phyloP scores from a whole-genome alignment of 2,888 invertebrate species.

The Labia minor region DNA sequence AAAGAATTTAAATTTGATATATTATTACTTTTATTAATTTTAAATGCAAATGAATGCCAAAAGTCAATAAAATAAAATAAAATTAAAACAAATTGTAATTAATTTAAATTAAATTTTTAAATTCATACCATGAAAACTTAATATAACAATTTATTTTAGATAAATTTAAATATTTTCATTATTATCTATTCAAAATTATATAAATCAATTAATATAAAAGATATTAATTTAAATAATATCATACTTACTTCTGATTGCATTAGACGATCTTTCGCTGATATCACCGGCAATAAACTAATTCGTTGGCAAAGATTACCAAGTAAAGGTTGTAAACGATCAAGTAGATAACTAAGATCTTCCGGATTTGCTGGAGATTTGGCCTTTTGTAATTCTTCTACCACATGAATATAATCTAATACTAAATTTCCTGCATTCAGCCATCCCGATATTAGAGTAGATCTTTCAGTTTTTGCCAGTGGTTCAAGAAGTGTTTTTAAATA shows the following conservation, averaged over 20 bases:
- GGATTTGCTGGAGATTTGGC: background rate
- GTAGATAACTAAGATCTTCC: slow-evolving; percentile 32
- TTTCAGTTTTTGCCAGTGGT: slow-evolving; percentile 46
- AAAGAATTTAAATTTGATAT: too few species aligned
- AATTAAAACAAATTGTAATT: too few species aligned
- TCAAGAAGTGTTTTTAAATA: slow-evolving; percentile 51
- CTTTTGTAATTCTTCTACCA: slow-evolving; percentile 41
- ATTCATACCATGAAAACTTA: too few species aligned
- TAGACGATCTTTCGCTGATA: slow-evolving; percentile 43
- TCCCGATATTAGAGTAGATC: slow-evolving; percentile 48
- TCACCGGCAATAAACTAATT: slow-evolving; percentile 40
- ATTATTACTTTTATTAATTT: too few species aligned
- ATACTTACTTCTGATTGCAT: background rate
- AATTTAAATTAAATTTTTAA: too few species aligned
- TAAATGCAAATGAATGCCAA: too few species aligned
- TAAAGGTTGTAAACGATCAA: slow-evolving; percentile 42
- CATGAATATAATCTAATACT: slow-evolving; percentile 57
- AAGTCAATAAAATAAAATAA: too few species aligned
- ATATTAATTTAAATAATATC: too few species aligned
- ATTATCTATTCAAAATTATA: too few species aligned
- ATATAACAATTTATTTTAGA: too few species aligned
- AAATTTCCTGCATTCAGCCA: slow-evolving; percentile 66
- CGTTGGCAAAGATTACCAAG: slow-evolving; percentile 42
- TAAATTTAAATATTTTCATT: too few species aligned
- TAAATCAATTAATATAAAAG: too few species aligned